Evolutionary conservation across 2,888 invertebrate species (phyloP).

Genomic region (Leptopilina myrica): DNA sequence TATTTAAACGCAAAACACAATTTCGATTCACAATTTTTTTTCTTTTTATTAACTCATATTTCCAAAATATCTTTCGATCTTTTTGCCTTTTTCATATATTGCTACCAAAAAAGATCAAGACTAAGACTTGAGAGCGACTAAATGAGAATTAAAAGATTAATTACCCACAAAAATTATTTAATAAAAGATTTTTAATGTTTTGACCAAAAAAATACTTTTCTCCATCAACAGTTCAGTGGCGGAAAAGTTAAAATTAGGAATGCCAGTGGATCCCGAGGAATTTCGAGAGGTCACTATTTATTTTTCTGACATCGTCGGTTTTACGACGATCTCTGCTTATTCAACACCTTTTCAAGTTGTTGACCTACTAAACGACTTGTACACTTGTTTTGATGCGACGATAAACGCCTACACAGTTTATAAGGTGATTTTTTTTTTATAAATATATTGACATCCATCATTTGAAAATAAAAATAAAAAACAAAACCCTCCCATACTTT

Average conservation of each 20-base stretch:
- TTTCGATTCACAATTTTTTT: no score
- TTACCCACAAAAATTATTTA: no score
- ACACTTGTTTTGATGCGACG: constrained; percentile 95
- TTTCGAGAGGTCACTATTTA: constrained; percentile 96
- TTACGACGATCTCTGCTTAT: constrained; percentile 94
- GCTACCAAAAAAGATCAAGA: no score
- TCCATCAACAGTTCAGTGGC: constrained; percentile 86
- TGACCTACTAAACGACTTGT: constrained; percentile 93
- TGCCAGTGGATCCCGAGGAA: constrained; percentile 94
- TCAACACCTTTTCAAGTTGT: constrained; percentile 95
- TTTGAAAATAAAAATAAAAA: no score
- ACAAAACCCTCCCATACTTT: no score
- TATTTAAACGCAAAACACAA: neutral
- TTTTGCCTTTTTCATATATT: no score
- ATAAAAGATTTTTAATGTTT: no score
- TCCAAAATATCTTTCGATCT: no score
- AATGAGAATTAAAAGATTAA: neutral
- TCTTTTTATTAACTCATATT: no score
- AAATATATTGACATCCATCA: neutral
- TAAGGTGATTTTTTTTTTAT: constrained; percentile 80
- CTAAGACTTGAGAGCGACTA: no score
- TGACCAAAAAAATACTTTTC: neutral
- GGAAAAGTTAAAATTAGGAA: constrained; percentile 92
- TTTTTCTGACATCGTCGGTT: constrained; percentile 96
- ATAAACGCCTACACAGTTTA: constrained; percentile 94